Evolutionary conservation across 2,888 invertebrate genomes (phyloP).

Genomic region (Melolontha melolontha): DNA sequence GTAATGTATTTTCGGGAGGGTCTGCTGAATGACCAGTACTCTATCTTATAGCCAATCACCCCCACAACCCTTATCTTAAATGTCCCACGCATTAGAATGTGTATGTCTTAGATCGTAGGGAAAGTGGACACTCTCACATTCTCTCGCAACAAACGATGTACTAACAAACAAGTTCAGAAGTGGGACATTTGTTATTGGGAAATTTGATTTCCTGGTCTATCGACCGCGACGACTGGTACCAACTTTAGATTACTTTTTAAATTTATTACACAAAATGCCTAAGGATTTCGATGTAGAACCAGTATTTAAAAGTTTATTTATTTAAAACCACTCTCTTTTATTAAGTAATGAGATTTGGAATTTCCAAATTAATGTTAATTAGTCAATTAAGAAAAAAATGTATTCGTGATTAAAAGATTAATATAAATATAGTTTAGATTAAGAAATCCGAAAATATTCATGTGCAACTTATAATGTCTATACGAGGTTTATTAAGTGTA

Average conservation of each 20-base stretch:
- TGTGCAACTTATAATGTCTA: too few species aligned
- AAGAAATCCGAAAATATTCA: too few species aligned
- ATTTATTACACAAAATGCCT: conserved; percentile 21
- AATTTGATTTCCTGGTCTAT: conserved; percentile 55
- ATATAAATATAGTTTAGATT: too few species aligned
- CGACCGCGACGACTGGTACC: conserved; percentile 49
- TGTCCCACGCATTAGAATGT: conserved; percentile 52
- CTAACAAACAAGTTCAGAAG: conserved; percentile 62
- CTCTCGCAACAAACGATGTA: conserved; percentile 54
- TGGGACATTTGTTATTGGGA: conserved; percentile 63
- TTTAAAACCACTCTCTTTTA: too few species aligned
- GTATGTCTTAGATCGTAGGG: conserved; percentile 50
- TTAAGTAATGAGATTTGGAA: too few species aligned
- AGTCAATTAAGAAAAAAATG: too few species aligned
- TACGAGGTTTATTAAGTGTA: too few species aligned
- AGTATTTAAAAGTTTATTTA: too few species aligned
- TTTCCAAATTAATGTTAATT: too few species aligned
- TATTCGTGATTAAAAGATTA: too few species aligned
- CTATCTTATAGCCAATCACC: conserved; percentile 60
- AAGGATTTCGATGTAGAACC: too few species aligned
- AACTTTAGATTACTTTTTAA: conserved; percentile 50
- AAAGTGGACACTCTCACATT: conserved; percentile 54
- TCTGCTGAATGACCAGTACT: conserved; percentile 60
- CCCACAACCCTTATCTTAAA: conserved; percentile 57
- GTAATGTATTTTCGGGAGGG: conserved; percentile 60